Evolutionary conservation across 1,140 invertebrate species (phyloP), one percentile per base, ranked within the genome.

Genomic region (Drosophila guanche): DNA sequence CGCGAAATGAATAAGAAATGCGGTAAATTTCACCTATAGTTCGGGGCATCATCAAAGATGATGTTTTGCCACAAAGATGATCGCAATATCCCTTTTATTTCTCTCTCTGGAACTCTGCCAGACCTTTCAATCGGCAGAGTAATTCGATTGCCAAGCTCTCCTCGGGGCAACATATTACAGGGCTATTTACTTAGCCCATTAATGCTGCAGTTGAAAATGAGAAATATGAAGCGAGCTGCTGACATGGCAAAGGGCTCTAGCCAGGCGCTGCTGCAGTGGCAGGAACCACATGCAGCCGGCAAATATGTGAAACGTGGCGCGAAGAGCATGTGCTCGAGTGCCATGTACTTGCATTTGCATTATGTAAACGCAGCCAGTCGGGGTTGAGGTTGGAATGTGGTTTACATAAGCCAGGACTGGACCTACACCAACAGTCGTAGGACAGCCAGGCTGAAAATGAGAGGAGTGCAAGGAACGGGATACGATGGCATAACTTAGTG

Each of bases 101-200:
- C 16, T 20, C 16, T 20, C 16, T 20, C 16, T 20, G 1, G 16
- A 20, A 20, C 16, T 20, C 16, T 20, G 16, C 1, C 6, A 37
- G 8, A 37, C 33, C 33, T 37, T 37, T 37, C 3, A 37, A 12
- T 12, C 1, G 33, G 33, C 4, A 37, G 4, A 12, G 33, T 37
- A 37, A 4, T 12, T 37, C 33, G 33, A 37, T 37, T 37, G 37
- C 40, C 29, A 33, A 41, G 29, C 53, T 43, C 40, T 16, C 2
- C 14, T 12, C 29, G n/a, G 22, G 7, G 14, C 45, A 70, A 72
- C 55, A 85, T 69, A 85, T 85, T 79, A 85, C 76, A 80, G 70
- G 67, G 81, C 70, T 79, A 88, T 86, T 86, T 86, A 86, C 78
- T 88, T 86, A 88, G 83, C 83, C 83, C 75, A 86, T 88, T 86